phyloP scores from a whole-genome alignment of 2,797 vertebrate genomes.

The Centropyge bicolor region DNA sequence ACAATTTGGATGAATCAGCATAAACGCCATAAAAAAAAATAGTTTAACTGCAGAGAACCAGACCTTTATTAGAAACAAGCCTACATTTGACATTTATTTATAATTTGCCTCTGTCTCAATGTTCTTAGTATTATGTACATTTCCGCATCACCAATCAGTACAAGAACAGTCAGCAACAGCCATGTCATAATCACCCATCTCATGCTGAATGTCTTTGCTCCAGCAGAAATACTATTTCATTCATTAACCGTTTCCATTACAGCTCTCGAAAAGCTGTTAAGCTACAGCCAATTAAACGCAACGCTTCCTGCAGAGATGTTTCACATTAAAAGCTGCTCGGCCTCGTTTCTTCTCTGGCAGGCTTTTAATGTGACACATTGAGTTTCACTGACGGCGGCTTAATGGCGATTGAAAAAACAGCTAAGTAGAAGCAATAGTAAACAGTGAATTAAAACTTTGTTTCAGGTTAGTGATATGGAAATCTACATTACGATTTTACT shows the following conservation, averaged over 20 bases:
- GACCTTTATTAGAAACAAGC: neutral
- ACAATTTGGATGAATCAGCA: constrained; percentile 11
- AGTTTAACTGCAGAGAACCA: neutral
- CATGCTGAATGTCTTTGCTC: neutral
- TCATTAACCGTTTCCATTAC: neutral
- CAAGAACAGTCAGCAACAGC: neutral
- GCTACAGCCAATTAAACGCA: constrained; percentile 1
- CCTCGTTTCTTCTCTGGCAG: neutral
- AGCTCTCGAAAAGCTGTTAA: neutral
- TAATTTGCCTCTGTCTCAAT: neutral
- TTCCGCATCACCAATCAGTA: neutral
- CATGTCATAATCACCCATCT: neutral
- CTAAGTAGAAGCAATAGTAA: neutral
- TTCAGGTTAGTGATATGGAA: neutral
- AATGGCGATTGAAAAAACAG: neutral
- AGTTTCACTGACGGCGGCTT: neutral
- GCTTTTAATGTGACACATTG: constrained; percentile 3
- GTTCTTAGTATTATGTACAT: neutral
- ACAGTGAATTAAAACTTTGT: neutral
- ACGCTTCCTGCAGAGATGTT: constrained; percentile 13
- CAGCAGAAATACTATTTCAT: constrained; percentile 1
- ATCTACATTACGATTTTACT: neutral
- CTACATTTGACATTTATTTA: neutral
- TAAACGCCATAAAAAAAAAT: constrained; percentile 8
- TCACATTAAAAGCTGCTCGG: constrained; percentile 21